phyloP scores from a whole-genome alignment of 1,140 invertebrate species.

The Drosophila aff. region DNA sequence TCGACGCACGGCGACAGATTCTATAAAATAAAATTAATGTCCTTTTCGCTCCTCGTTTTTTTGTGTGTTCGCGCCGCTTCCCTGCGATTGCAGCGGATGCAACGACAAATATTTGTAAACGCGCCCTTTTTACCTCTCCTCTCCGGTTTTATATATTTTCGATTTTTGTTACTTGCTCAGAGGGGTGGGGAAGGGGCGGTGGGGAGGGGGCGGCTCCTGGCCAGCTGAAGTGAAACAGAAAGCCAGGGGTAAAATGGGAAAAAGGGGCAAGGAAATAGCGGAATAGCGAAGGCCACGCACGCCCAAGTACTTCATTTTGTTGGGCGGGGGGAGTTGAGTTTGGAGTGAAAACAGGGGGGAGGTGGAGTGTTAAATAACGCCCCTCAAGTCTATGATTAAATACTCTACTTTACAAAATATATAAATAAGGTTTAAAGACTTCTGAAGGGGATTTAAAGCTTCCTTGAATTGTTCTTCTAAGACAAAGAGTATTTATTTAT shows the following conservation, averaged over 20 bases:
- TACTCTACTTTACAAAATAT: neutral
- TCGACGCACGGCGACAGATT: constrained; percentile 42
- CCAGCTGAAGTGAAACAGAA: constrained; percentile 38
- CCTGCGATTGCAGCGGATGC: constrained; percentile 43
- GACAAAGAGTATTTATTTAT: neutral
- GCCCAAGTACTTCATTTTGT: constrained; percentile 29
- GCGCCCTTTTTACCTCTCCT: constrained; percentile 51
- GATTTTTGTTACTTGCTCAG: constrained; percentile 4
- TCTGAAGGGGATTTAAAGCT: neutral
- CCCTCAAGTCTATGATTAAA: neutral
- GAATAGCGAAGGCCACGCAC: constrained; percentile 32
- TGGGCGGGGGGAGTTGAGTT: neutral
- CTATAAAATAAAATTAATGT: constrained; percentile 62
- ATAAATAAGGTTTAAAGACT: neutral
- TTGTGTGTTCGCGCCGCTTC: neutral
- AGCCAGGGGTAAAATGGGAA: constrained; percentile 1
- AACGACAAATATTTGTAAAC: constrained; percentile 72
- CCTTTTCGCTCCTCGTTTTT: constrained; percentile 40
- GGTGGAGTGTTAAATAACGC: neutral
- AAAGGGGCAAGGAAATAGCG: neutral
- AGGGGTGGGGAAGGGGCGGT: neutral
- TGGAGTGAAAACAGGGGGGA: neutral
- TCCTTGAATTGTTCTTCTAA: neutral
- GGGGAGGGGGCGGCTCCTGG: constrained; percentile 8
- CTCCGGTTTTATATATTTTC: constrained; percentile 4